phyloP scores from a whole-genome alignment of 2,888 invertebrate genomes.

The Odontothrips loti region DNA sequence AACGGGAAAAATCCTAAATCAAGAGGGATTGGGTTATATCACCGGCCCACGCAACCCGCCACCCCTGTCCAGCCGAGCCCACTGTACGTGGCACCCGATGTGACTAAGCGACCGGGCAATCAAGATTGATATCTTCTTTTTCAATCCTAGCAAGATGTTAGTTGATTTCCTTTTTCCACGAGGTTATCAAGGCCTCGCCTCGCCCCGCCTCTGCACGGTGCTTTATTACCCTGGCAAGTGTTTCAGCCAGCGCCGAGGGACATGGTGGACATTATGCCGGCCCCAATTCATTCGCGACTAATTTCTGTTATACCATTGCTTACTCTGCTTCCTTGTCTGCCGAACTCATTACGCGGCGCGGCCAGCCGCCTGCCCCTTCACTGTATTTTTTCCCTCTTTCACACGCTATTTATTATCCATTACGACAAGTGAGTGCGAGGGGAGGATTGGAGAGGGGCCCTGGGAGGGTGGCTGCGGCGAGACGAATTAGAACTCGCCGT shows the following conservation, averaged over 20 bases:
- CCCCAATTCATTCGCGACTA: slow-evolving; percentile 19
- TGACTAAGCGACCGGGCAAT: slow-evolving; percentile 21
- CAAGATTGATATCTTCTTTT: slow-evolving; percentile 23
- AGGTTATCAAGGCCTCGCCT: neutral
- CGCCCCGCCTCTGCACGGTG: neutral
- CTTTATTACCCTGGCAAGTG: neutral
- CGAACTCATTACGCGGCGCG: neutral
- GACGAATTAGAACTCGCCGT: neutral
- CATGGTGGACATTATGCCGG: neutral
- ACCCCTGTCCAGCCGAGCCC: neutral
- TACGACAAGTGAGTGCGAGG: slow-evolving; percentile 2
- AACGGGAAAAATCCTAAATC: neutral
- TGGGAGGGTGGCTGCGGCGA: neutral
- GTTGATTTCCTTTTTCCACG: slow-evolving; percentile 1
- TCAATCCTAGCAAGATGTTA: slow-evolving; percentile 23
- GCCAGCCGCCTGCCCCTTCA: neutral
- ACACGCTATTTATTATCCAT: slow-evolving; percentile 11
- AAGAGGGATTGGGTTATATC: neutral
- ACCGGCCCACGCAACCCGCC: neutral
- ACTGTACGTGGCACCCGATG: neutral
- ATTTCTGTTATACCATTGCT: slow-evolving; percentile 7
- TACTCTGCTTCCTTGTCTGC: neutral
- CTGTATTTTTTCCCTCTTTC: neutral
- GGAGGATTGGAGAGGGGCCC: too few relatives aligned
- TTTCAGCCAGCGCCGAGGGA: neutral